Evolutionary conservation across 2,797 vertebrate genomes (phyloP), one percentile per base, ranked within the genome.

Genomic region (Fistularia commersonii): DNA sequence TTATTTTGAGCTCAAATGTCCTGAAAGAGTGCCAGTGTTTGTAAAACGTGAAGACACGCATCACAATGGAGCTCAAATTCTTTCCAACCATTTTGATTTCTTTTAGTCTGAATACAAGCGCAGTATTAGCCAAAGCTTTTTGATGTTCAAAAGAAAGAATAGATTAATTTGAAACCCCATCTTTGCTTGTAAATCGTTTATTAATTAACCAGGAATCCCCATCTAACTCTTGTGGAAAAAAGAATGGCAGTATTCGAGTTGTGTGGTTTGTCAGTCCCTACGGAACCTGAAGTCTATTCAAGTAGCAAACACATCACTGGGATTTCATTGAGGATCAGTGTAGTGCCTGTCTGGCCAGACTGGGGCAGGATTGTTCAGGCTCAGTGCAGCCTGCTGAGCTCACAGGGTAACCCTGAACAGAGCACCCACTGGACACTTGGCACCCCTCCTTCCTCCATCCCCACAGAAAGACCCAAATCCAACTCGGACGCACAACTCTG

Each of bases 311-410:
- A 71, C 83, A 88, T 80, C 76, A 62, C 85, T 80, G 81, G 82
- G 77, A 83, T 86, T 89, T 88, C 74, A 87, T 88, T 84, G 68
- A 87, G 77, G 77, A 76, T 71, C 72, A 72, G 80, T 64, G 74
- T 77, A 72, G 68, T 69, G 82, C 66, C 74, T 69, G 82, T 80
- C 72, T 81, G 82, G 61, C 74, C 77, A 74, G 77, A 81, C 55
- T 32, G 70, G 66, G 76, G 74, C 79, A 69, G 83, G 73, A 89
- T 88, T 87, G 88, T 90, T 89, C 82, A 82, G 78, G 76, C 84
- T 89, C 81, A 75, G 72, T 74, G 63, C 77, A 88, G 81, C 86
- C 86, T 65, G 81, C 88, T 88, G 87, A 79, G 88, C 84, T 75
- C 78, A 76, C 61, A 62, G 78, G 73, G 76, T 58, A 53, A 84